Conservation (phyloP, 2,113 vertebrate species). For the rabbit (Oryctolagus cuniculus) region DNA sequence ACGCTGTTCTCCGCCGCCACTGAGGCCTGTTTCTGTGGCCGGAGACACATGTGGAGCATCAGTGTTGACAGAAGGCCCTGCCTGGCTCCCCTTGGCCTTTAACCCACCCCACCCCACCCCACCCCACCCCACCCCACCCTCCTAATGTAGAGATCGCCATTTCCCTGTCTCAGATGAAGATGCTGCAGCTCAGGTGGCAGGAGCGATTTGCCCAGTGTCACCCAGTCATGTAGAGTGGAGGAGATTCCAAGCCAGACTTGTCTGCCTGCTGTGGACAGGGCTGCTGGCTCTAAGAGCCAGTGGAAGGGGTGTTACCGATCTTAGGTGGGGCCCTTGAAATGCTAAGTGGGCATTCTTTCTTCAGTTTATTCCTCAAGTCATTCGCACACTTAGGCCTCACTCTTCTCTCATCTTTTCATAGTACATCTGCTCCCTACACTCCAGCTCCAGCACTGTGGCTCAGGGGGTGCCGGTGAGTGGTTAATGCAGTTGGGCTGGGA, state of each 20-base stretch:
- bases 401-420: slow-evolving; percentile 27
- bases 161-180: slow-evolving; percentile 34
- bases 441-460: background rate
- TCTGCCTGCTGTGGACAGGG: background rate
- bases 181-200: background rate
- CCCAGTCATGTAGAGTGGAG: background rate
- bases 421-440: background rate
- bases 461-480: background rate
- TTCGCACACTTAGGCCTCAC: background rate
- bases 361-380: slow-evolving; percentile 50
- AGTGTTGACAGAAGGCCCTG: slow-evolving; percentile 25
- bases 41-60: slow-evolving; percentile 15
- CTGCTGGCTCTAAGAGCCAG: slow-evolving; percentile 26
- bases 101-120: no score
- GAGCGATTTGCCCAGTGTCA: background rate
- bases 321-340: background rate
- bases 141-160: background rate
- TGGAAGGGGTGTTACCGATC: background rate
- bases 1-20: slow-evolving; percentile 95
- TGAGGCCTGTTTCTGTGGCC: slow-evolving; percentile 93
- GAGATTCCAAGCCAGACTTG: slow-evolving; percentile 41
- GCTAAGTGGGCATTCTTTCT: slow-evolving; percentile 1
- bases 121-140: no score
- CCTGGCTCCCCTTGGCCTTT: slow-evolving; percentile 29
- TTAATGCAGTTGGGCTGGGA: slow-evolving; percentile 32